Conservation (phyloP, 2,888 invertebrate species). For the Pheosia gnoma region DNA sequence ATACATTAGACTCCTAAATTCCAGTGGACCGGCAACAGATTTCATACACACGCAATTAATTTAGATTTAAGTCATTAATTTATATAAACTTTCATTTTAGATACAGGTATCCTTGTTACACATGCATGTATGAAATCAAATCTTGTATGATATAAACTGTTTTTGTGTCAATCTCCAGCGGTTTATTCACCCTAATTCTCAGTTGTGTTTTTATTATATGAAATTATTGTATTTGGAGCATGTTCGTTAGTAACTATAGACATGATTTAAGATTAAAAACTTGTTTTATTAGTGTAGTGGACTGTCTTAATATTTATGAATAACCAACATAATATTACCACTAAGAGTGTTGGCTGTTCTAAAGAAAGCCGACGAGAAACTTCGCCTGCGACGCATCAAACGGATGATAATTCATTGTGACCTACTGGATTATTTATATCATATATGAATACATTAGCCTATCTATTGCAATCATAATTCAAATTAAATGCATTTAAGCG, state of each 20-base stretch:
- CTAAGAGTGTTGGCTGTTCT: no score
- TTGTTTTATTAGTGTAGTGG: neutral
- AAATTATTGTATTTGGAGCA: neutral
- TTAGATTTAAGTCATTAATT: slow-evolving; percentile 9
- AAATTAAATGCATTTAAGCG: no score
- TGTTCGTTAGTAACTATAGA: neutral
- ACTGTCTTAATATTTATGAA: no score
- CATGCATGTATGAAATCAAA: neutral
- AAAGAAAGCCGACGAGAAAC: no score
- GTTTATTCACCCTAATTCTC: neutral
- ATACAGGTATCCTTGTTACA: neutral
- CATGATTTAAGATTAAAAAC: neutral
- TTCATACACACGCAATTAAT: slow-evolving; percentile 11
- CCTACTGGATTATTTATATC: no score
- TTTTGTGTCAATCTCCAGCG: neutral
- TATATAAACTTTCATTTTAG: neutral
- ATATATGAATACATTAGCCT: no score
- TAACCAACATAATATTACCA: no score
- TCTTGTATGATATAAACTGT: neutral
- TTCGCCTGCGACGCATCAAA: no score
- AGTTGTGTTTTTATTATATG: neutral
- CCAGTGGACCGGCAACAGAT: slow-evolving; percentile 14
- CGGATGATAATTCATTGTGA: no score
- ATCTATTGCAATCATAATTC: no score
- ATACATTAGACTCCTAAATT: slow-evolving; percentile 10